Conservation (phyloP, 64 coral and sea anemone species). For the Platygyra sinensis region DNA sequence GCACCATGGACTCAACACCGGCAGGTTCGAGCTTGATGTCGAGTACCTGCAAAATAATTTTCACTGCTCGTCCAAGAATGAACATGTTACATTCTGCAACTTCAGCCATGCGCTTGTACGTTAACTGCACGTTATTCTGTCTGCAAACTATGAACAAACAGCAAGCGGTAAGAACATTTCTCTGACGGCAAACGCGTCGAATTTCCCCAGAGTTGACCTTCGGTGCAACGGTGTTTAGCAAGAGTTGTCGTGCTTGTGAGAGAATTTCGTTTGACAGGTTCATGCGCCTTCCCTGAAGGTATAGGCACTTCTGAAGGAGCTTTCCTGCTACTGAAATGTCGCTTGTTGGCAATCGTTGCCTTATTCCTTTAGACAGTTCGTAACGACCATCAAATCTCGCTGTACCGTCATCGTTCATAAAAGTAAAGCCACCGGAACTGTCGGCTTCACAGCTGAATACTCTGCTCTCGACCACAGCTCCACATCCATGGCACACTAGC, state of each 20-base stretch:
- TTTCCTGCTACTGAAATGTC: not conserved
- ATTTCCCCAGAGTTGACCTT: not conserved
- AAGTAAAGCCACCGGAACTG: not conserved
- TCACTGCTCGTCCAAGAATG: not conserved
- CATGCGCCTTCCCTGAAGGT: not conserved
- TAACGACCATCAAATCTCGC: constrained; percentile 1
- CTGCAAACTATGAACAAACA: constrained; percentile 33
- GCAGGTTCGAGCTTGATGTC: not conserved
- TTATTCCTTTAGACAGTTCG: not conserved
- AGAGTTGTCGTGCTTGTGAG: not conserved
- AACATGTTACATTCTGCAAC: constrained; percentile 35
- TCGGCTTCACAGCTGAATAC: constrained; percentile 15
- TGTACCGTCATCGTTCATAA: not conserved
- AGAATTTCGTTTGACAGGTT: constrained; percentile 13
- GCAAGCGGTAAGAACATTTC: not conserved
- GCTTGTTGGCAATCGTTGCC: constrained; percentile 1
- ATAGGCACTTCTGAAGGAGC: not conserved
- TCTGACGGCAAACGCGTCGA: not conserved
- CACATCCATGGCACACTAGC: not conserved
- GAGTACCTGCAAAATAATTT: constrained; percentile 6
- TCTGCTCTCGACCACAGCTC: constrained; percentile 27
- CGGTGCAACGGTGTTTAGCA: not conserved
- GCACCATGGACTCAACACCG: not conserved
- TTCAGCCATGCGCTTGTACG: constrained; percentile 17
- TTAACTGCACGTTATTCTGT: constrained; percentile 12